Base-by-base conservation (phyloP, 2,797 vertebrate species). In the Lindbergichthys nudifrons region DNA sequence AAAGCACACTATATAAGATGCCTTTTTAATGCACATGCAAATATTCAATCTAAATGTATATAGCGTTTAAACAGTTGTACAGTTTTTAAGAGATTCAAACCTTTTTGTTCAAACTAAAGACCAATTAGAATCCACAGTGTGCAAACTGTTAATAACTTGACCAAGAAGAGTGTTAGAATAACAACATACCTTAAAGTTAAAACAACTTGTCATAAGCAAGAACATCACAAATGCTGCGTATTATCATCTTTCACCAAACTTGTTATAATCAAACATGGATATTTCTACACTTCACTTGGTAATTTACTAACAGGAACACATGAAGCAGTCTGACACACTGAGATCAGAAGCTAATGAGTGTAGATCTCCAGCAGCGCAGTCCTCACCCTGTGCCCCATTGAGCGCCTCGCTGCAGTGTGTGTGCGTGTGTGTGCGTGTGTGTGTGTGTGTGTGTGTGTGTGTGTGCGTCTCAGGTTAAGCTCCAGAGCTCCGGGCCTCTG, bases 401-500 rank as follows among this genome's bases (percentile, higher is more conserved):
- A 76, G 50, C 5, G 4, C 32, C 26, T 65, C 2, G 18, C 57
- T 11, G 13, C 70, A 68, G 32, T 32, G 30, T 32, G 30, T 32
- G 6, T 7, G 32, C 8, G 32, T 36, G 32, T 36, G 32, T 8
- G 32, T 36, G 32, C 8, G 32, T 8, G 26, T 26, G 26, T 26
- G 26, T 26, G 26, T 26, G 26, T 26, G 26, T 23, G 23, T 0
- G 23, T 23, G 23, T 23, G 23, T 23, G 23, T 23, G 23, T 26
- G 26, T 26, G 26, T 26, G 26, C 85, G 73, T 53, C 61, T 83
- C 74, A 75, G 84, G 81, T 86, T 84, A 80, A 88, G 75, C 83
- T 78, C 66, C 62, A 62, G 62, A 74, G 81, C 87, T 79, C 61
- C 26, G 2, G 65, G 69, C 72, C 71, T 45, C 70, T 77, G 66